Conservation (phyloP, 37 sponge, comb jelly and placozoan species). For the Bolinopsis microptera region DNA sequence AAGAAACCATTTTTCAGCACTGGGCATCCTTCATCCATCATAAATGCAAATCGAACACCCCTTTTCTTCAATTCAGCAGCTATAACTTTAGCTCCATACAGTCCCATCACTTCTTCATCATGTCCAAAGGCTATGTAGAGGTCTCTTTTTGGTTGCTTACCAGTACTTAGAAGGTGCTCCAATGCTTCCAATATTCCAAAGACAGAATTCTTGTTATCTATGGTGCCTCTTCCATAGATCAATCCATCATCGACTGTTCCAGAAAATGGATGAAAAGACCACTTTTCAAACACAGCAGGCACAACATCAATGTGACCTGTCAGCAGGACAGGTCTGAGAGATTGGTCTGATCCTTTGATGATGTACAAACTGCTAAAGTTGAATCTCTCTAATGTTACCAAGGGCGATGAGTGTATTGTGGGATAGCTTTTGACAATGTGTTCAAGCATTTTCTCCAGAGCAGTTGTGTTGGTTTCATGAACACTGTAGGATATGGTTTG, state of each 20-base stretch:
- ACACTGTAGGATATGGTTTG: conserved; percentile 42
- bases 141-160: conserved; percentile 31
- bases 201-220: conserved; percentile 63
- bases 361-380: conserved; percentile 52
- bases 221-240: conserved; percentile 63
- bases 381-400: neutral
- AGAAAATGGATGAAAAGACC: conserved; percentile 64
- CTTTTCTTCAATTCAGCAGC: conserved; percentile 8
- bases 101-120: conserved; percentile 64
- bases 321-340: conserved; percentile 27
- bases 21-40: conserved; percentile 67
- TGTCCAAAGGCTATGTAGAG: conserved; percentile 64
- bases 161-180: neutral
- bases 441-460: neutral
- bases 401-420: neutral
- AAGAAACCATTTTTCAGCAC: conserved; percentile 44
- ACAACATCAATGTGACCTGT: conserved; percentile 66
- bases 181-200: conserved; percentile 62
- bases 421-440: conserved; percentile 24
- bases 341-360: conserved; percentile 20
- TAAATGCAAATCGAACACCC: conserved; percentile 52
- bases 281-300: conserved; percentile 59
- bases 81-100: conserved; percentile 58
- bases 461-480: conserved; percentile 29
- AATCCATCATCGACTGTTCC: neutral